Base-by-base conservation (phyloP, 2,113 vertebrate genomes). In the Caretta caretta region DNA sequence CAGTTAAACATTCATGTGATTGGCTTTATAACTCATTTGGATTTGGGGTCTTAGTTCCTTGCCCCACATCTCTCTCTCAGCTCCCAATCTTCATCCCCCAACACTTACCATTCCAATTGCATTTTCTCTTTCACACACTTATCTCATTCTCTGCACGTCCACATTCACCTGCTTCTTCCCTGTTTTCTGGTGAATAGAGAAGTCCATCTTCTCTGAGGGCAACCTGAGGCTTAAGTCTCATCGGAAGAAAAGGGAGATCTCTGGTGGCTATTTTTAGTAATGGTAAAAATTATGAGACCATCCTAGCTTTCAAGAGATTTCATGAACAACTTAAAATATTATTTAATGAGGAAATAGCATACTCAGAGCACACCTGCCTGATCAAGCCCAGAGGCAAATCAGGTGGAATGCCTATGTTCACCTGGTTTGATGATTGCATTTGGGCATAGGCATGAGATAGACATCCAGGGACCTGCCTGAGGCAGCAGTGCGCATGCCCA, bases 21-120 rank as follows among this genome's bases (percentile, higher is more conserved):
- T 19, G 11, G 24, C 6, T 2, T 10, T 83, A 0, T 22, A 42
- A 42, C 6, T 25, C 10, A 22, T 46, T 22, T 10, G 9, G n/a
- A 76, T 22, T 12, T 69, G 17, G 14, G 16, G 17, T n/a, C 57
- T 59, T 59, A 59, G 57, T 65, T n/a, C 62, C 35, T n/a, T 35
- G 31, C 62, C 35, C 14, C 62, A n/a, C 13, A n/a, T 65, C 31
- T 65, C 59, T 59, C 29, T 65, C 31, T 65, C 62, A 65, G 62
- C 62, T 14, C 31, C 29, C 62, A n/a, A 4, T 17, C 35, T 65
- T 65, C 16, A 35, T 65, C 62, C 38, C n/a, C 19, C n/a, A 10
- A 42, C 8, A 31, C 6, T 76, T 76, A 6, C 20, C 38, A 22
- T 46, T 24, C 38, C 19, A 24, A 25, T 46, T 11, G 24, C 72